A percentile compares a stretch with the other conserved stretches of the same genome.
Conservation (phyloP, 2,888 invertebrate species). For the Galerucella pusilla region DNA sequence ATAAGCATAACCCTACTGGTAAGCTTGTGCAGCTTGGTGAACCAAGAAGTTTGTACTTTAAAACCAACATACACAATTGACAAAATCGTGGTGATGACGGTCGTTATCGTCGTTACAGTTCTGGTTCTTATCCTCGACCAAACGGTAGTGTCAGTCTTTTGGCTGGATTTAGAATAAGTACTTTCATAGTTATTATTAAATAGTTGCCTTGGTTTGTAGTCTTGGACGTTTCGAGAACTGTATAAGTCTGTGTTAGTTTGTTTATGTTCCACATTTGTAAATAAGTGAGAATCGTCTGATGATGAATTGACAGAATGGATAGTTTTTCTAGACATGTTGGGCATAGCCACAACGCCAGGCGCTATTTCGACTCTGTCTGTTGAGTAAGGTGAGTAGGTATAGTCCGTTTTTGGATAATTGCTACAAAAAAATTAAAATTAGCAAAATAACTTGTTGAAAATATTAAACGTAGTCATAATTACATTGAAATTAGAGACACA, state of each 20-base stretch:
- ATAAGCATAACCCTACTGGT: constrained; percentile 61
- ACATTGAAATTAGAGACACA: too few species aligned
- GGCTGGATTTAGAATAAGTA: constrained; percentile 31
- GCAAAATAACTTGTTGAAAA: background rate
- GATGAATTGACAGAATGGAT: constrained; percentile 60
- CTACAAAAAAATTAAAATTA: constrained; percentile 67
- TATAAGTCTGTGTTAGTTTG: constrained; percentile 58
- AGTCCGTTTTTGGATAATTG: constrained; percentile 90
- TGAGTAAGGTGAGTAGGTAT: constrained; percentile 87
- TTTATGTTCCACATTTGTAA: constrained; percentile 49
- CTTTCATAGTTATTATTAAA: constrained; percentile 50
- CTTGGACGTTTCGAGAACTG: constrained; percentile 1
- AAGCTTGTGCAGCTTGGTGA: constrained; percentile 56
- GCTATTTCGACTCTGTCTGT: constrained; percentile 83
- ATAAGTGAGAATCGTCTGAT: constrained; percentile 29
- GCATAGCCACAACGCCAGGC: constrained; percentile 84
- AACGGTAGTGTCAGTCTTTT: constrained; percentile 37
- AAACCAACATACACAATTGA: constrained; percentile 51
- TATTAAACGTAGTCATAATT: too few species aligned
- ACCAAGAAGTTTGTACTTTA: constrained; percentile 50
- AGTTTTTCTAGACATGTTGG: constrained; percentile 88
- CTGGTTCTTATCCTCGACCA: constrained; percentile 43
- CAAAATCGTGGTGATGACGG: constrained; percentile 48
- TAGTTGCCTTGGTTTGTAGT: constrained; percentile 39
- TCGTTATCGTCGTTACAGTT: constrained; percentile 40